phyloP scores from a whole-genome alignment of 2,888 invertebrate species.

The Deilephila elpenor region DNA sequence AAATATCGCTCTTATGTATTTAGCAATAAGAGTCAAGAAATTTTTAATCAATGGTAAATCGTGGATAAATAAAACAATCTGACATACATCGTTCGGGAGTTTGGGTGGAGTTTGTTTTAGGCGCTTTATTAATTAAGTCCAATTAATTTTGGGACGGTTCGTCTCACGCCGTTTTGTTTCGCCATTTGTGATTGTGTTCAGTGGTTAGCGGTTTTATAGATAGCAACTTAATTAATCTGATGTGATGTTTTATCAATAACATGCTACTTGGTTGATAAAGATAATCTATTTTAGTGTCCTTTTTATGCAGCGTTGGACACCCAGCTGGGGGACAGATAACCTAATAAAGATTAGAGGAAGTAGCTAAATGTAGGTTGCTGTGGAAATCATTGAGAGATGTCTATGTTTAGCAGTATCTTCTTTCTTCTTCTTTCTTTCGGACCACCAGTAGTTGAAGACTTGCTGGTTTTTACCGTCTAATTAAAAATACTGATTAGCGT shows the following conservation, averaged over 20 bases:
- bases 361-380: too few relatives aligned
- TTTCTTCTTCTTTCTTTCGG: too few relatives aligned
- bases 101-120: conserved; percentile 79
- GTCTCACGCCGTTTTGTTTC: conserved; percentile 57
- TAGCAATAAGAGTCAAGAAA: conserved; percentile 35
- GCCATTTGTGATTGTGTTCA: conserved; percentile 68
- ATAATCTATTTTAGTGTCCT: background rate
- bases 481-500: too few relatives aligned
- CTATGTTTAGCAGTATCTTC: too few relatives aligned
- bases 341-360: too few relatives aligned
- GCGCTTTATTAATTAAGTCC: conserved; percentile 83
- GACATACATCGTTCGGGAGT: conserved; percentile 72
- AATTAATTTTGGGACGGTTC: conserved; percentile 78
- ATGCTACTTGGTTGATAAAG: background rate
- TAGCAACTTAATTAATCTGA: conserved; percentile 41
- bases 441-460: too few relatives aligned
- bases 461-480: too few relatives aligned
- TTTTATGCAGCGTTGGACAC: background rate
- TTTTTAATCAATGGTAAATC: conserved; percentile 33
- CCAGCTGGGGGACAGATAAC: too few relatives aligned
- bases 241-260: conserved; percentile 19
- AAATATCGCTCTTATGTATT: conserved; percentile 47
- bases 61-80: conserved; percentile 71
- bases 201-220: conserved; percentile 32
- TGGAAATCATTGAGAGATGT: too few relatives aligned